Evolutionary conservation across 1,140 invertebrate genomes (phyloP).

Genomic region (Drosophila nasuta): DNA sequence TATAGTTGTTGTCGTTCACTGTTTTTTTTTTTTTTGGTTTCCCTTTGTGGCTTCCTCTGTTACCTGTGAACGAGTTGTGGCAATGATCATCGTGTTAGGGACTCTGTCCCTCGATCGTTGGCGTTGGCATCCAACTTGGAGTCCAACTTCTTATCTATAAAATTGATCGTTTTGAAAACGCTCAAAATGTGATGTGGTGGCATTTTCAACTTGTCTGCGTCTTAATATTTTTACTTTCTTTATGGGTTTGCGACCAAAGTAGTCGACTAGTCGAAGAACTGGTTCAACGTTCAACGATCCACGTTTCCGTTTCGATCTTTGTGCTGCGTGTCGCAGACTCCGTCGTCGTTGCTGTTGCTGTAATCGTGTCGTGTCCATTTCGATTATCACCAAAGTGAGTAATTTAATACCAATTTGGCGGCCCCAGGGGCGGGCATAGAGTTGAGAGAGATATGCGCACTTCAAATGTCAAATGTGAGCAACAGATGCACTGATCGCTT

Average conservation of each 20-base stretch:
- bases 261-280: constrained; percentile 63
- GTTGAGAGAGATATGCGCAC: constrained; percentile 78
- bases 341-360: constrained; percentile 52
- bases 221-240: constrained; percentile 84
- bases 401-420: constrained; percentile 83
- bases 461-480: constrained; percentile 83
- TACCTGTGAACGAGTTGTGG: constrained; percentile 34
- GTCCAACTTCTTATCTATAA: constrained; percentile 67
- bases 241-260: constrained; percentile 51
- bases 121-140: not conserved
- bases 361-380: constrained; percentile 83
- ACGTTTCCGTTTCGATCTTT: constrained; percentile 13
- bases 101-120: not conserved
- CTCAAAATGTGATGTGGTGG: constrained; percentile 84
- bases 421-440: constrained; percentile 66
- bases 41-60: constrained; percentile 25
- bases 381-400: constrained; percentile 84
- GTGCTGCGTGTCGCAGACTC: constrained; percentile 4
- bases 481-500: constrained; percentile 55
- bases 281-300: constrained; percentile 54
- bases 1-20: constrained; percentile 37
- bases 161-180: constrained; percentile 85
- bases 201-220: constrained; percentile 84
- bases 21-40: constrained; percentile 1
- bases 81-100: constrained; percentile 6